Base-by-base conservation (phyloP, 2,888 invertebrate genomes). In the Macrophya annulata region DNA sequence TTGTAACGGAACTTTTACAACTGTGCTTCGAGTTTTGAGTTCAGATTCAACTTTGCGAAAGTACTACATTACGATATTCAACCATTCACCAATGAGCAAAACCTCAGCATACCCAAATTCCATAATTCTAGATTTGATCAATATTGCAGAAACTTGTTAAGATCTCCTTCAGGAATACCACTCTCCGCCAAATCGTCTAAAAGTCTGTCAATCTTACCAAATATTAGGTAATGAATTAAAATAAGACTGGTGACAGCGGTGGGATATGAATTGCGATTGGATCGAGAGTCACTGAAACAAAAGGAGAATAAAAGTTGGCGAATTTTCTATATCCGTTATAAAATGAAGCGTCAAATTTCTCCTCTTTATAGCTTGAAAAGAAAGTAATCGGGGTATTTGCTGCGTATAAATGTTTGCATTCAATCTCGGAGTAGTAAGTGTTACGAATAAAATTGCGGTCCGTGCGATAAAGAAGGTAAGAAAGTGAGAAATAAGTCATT, bases 401-500 rank as follows among this genome's bases (percentile, higher is more conserved):
- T 3, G 8, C n/a, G 3, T 37, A 55, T 55, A 37, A 77, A 51
- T 77, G 51, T 55, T 51, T 51, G 51, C 77, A 55, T 77, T 77
- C 55, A 77, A 77, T 51, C 77, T 55, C n/a, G 45, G 45, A 45
- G 55, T 8, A 55, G 55, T 31, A 55, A 17, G 17, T 51, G 48
- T 51, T 31, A 51, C 17, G 77, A 55, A 51, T 77, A 55, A 55
- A 51, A 77, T 77, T 55, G 9, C 43, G 62, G 25, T 21, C 21
- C 25, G 17, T 72, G 43, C 15, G 72, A 62, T 62, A 43, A 59
- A 62, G 40, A 25, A 68, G 9, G 72, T 45, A 45, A 31, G 55
- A 77, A 81, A 81, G 59, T 62, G 81, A 62, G 59, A 43, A 81
- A 31, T 81, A 59, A 59, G 59, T 40, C 40, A 40, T 81, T 62